Percentiles rank a stretch among this genome's conserved stretches.
These are phyloP conservation scores for Saccopteryx bilineata DNA, from an alignment of 2,113 vertebrate genomes.

Conservation along the genomic window DNA sequence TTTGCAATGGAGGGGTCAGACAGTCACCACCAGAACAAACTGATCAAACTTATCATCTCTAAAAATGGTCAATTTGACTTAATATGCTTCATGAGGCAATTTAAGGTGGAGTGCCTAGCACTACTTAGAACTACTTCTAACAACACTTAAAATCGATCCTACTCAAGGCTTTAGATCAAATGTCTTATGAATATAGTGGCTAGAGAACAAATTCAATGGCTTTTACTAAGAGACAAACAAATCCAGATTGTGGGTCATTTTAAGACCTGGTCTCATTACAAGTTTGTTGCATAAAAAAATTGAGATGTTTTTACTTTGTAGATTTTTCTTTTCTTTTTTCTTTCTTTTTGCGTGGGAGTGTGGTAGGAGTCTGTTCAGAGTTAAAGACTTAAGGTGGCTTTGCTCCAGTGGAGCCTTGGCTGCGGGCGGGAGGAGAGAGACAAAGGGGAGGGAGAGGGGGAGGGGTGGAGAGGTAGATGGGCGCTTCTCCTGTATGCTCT, in stretches of 20 bases:
- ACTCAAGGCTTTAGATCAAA: neutral
- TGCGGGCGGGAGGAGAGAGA: too few relatives aligned
- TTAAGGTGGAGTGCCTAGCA: neutral
- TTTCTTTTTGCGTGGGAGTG: neutral
- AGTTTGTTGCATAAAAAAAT: neutral
- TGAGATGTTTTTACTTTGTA: neutral
- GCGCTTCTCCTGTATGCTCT: too few relatives aligned
- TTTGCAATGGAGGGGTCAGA: neutral
- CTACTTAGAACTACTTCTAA: neutral
- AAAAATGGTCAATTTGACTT: neutral
- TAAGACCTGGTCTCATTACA: neutral
- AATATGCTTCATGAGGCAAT: neutral
- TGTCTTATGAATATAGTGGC: neutral
- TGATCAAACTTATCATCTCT: neutral
- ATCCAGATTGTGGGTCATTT: neutral
- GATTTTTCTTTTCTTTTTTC: neutral
- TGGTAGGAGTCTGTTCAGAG: neutral
- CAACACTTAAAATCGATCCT: neutral
- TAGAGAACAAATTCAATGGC: neutral
- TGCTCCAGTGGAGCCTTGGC: too few relatives aligned
- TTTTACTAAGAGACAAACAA: neutral
- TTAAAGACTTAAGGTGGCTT: neutral
- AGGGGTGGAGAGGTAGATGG: too few relatives aligned
- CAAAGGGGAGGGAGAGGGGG: too few relatives aligned
- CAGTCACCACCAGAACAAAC: neutral